Evolutionary conservation across 2,113 vertebrate genomes (phyloP).

Genomic region (Machaerirhynchus nigripectus): DNA sequence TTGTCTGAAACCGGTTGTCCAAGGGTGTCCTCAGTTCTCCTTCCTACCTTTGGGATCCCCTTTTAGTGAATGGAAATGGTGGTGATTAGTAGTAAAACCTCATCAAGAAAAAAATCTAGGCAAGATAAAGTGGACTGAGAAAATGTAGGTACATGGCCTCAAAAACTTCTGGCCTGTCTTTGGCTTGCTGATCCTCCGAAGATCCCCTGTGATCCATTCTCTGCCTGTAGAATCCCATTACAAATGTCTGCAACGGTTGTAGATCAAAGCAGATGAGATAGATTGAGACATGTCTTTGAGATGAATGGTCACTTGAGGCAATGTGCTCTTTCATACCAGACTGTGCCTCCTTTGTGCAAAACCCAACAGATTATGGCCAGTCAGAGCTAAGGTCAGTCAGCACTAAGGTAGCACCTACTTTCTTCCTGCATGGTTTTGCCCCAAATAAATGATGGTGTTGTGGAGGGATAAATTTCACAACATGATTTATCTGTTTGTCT

Average conservation of each 20-base stretch:
- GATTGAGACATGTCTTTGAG: neutral
- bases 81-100: neutral
- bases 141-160: neutral
- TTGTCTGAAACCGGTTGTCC: fast-evolving
- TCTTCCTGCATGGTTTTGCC: neutral
- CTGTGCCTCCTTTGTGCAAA: neutral
- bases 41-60: neutral
- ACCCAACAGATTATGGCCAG: neutral
- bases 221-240: neutral
- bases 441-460: neutral
- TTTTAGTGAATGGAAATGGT: neutral
- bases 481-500: neutral
- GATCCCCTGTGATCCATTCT: neutral
- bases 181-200: neutral
- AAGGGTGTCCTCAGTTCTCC: neutral
- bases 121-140: neutral
- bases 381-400: neutral
- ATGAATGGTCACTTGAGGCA: neutral
- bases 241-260: neutral
- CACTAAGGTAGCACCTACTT: neutral
- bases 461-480: neutral
- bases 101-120: neutral
- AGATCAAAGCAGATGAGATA: neutral
- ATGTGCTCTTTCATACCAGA: neutral
- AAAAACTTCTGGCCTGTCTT: neutral